Base-by-base conservation (phyloP, 1,140 invertebrate species). In the Papilio xuthus region DNA sequence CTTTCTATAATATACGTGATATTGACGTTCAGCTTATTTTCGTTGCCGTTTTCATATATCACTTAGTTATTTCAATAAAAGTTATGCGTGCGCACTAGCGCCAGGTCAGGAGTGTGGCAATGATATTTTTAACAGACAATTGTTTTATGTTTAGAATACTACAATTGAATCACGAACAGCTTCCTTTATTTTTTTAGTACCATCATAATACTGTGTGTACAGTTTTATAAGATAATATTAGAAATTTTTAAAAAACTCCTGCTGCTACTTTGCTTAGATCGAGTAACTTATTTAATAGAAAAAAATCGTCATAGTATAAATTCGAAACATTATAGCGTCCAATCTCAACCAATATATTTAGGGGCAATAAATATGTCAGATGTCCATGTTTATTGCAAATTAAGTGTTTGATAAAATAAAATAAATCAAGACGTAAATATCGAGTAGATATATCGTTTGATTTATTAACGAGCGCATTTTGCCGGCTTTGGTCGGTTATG, bases 1-100 rank as follows among this genome's bases (percentile, higher is more conserved):
- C 80, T 81, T 78, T 85, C 78, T 87, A 87, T 79, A 23, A 83
- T 83, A 80, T 85, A 79, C 79, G 80, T 80, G 76, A 85, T 89
- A 77, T 81, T 85, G 86, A 87, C 82, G 84, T 80, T 79, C 69
- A 83, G 26, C 81, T 83, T 89, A 86, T 88, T 87, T 86, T 79
- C 56, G 81, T 79, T 44, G 42, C 32, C 42, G 71, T 56, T 80
- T 76, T 71, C 78, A 79, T 75, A 56, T 71, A 80, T 82, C 79
- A 79, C 75, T 78, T 72, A 76, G 72, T 79, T 78, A 77, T 53
- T 72, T 69, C 81, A 77, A 79, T 80, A 82, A 82, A 81, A 73
- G 71, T 23, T 47, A 47, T 42, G 37, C 71, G 63, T 78, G 50
- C 77, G 75, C 77, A 78, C 70, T 76, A 63, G 73, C 50, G 50